Evolutionary conservation across 2,113 vertebrate genomes (phyloP).

Genomic region (Drymodes brunneopygia): DNA sequence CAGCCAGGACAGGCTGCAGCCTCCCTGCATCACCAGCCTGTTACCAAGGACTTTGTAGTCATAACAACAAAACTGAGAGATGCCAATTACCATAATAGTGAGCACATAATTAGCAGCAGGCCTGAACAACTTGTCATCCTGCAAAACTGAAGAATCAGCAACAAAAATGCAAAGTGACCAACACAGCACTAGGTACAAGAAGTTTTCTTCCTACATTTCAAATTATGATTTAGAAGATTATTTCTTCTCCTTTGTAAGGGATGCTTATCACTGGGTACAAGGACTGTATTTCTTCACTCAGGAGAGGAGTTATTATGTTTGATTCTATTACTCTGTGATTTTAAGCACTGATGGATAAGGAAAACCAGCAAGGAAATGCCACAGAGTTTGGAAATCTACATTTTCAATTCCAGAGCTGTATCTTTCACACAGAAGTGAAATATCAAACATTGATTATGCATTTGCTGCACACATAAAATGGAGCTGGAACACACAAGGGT

Average conservation of each 20-base stretch:
- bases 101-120: constrained; percentile 29
- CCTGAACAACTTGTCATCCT: neutral
- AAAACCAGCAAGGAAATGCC: neutral
- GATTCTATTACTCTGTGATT: neutral
- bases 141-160: constrained; percentile 15
- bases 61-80: constrained; percentile 27
- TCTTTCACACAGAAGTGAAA: neutral
- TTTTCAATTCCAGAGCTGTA: neutral
- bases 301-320: neutral
- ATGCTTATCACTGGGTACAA: neutral
- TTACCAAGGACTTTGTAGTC: neutral
- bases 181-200: neutral
- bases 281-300: neutral
- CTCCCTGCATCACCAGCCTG: neutral
- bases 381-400: neutral
- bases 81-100: neutral
- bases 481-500: neutral
- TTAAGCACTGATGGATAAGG: neutral
- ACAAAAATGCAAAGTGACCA: neutral
- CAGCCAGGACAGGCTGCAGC: neutral
- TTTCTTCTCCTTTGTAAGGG: neutral
- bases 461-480: neutral
- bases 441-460: neutral
- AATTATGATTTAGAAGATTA: neutral
- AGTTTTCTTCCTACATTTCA: neutral